Conservation (phyloP, 2,888 invertebrate species). For the Mamestra brassicae region DNA sequence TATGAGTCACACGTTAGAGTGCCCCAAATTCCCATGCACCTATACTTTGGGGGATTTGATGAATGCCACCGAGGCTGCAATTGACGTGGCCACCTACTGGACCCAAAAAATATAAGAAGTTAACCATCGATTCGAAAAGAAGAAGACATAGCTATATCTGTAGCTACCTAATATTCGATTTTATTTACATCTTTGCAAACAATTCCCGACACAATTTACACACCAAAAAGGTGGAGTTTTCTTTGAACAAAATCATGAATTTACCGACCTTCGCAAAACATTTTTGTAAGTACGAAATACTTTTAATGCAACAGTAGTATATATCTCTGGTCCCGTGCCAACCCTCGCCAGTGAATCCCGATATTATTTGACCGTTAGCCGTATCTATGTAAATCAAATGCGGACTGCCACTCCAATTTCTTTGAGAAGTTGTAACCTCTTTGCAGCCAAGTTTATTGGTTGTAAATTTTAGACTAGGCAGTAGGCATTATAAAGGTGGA, state of each 20-base stretch:
- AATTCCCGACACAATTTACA: background rate
- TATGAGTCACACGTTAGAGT: no score
- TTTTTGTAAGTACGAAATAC: slow-evolving; percentile 15
- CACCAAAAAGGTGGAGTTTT: background rate
- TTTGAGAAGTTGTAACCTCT: slow-evolving; percentile 35
- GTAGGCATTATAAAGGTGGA: slow-evolving; percentile 19
- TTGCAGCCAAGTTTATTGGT: slow-evolving; percentile 31
- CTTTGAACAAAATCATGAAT: background rate
- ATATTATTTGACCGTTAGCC: slow-evolving; percentile 47
- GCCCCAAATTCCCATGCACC: no score
- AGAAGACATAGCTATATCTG: no score
- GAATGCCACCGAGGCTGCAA: no score
- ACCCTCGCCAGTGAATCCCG: slow-evolving; percentile 37
- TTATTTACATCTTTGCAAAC: no score
- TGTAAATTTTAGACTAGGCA: slow-evolving; percentile 34
- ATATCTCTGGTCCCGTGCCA: slow-evolving; percentile 50
- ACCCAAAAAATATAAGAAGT: no score
- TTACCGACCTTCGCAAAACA: slow-evolving; percentile 2
- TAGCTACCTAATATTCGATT: no score
- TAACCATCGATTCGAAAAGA: no score
- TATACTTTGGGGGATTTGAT: no score
- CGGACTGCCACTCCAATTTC: slow-evolving; percentile 49
- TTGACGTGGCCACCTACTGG: no score
- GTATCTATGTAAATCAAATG: slow-evolving; percentile 62
- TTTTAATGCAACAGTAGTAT: slow-evolving; percentile 27